Evolutionary conservation across 2,888 invertebrate genomes (phyloP), one percentile per base, ranked within the genome.

Genomic region (Monopis laevigella): DNA sequence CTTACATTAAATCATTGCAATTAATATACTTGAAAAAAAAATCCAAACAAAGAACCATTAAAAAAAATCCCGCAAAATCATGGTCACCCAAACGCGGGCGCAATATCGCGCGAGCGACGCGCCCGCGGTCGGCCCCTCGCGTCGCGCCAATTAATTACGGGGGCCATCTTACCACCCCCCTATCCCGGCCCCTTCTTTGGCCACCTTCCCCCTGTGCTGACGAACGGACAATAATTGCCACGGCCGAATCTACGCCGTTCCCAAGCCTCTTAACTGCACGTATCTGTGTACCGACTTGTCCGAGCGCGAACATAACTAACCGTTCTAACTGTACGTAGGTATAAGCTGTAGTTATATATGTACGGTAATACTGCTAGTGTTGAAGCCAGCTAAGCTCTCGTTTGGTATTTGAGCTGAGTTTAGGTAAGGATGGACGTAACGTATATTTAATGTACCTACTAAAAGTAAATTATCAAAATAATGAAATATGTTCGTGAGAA

Each of bases 141-240:
- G 78, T 78, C 74, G 75, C 73, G 74, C 75, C 78, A 78, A 78
- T 78, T 78, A 78, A 78, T 78, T 78, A 78, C 74, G 78, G 78
- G 72, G 77, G 77, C 77, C 75, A 73, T 78, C 77, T 78, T 78
- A 73, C 61, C 67, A 64, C 65, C 52, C 49, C 56, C 57, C 55
- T 45, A 45, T 42, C 39, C 44, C 43, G 46, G 41, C 53, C 53
- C 48, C 48, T 45, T 48, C 41, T 52, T 46, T 43, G 52, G 47
- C 60, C 16, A 12, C 43, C 32, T 19, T 24, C 12, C 36, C 36
- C 14, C 48, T 48, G 61, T 48, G 62, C 71, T 74, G 70, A 68
- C 75, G 74, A 75, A 75, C 77, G 74, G 75, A 75, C 77, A 75
- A 78, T 78, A 70, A 78, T 75, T 75, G 75, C 74, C 62, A 62